Percentiles rank a stretch among this genome's conserved stretches.
phyloP scores from a whole-genome alignment of 2,113 vertebrate species.

The Sander lucioperca region DNA sequence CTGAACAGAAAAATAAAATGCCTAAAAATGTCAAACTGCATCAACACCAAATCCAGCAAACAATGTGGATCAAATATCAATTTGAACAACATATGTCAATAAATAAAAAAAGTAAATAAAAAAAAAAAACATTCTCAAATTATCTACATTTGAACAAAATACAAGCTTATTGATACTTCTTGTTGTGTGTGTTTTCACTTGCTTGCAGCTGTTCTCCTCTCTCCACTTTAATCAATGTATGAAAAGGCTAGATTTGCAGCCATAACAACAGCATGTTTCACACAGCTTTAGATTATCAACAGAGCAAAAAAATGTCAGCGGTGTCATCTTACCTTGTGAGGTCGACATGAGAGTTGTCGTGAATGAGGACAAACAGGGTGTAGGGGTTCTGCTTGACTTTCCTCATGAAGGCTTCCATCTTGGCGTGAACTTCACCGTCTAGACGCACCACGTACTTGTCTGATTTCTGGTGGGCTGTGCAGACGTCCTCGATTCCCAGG shows the following conservation, averaged over 20 bases:
- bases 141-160: not conserved
- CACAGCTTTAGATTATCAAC: not conserved
- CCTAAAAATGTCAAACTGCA: conserved; percentile 1
- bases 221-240: conserved; percentile 1
- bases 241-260: conserved; percentile 34
- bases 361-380: conserved; percentile 96
- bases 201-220: conserved; percentile 22
- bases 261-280: conserved; percentile 40
- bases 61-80: not conserved
- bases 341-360: conserved; percentile 96
- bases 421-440: conserved; percentile 92
- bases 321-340: conserved; percentile 89
- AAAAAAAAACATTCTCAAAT: not conserved
- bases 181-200: conserved; percentile 27
- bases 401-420: conserved; percentile 96
- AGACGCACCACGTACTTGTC: conserved; percentile 95
- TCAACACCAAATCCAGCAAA: not conserved
- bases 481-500: conserved; percentile 92
- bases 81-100: not conserved
- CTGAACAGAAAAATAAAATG: not conserved
- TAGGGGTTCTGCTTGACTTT: conserved; percentile 97
- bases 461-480: conserved; percentile 87
- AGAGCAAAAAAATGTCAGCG: conserved; percentile 1
- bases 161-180: not conserved
- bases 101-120: no score